Percentiles rank a stretch among this genome's conserved stretches.
phyloP scores from a whole-genome alignment of 2,888 invertebrate species.

The Ceraclea dissimilis region DNA sequence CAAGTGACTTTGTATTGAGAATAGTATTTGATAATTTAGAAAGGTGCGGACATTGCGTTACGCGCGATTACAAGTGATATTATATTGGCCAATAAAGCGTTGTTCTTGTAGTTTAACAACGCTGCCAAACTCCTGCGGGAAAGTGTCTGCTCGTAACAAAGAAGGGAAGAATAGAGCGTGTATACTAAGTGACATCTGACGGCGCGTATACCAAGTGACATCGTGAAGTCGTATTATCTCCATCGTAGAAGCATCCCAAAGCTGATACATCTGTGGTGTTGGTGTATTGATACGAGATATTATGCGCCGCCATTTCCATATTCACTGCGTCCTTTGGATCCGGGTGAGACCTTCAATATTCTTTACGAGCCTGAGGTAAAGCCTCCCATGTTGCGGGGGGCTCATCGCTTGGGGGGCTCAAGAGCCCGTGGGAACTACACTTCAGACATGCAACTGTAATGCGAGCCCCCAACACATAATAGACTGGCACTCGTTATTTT shows the following conservation, averaged over 20 bases:
- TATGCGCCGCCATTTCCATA: conserved; percentile 20
- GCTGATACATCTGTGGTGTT: conserved; percentile 47
- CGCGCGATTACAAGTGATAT: neutral
- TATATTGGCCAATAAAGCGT: conserved; percentile 36
- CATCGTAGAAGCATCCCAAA: conserved; percentile 23
- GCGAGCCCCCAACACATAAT: conserved; percentile 1
- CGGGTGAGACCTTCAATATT: conserved; percentile 9
- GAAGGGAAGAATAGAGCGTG: neutral
- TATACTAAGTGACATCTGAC: conserved; percentile 9
- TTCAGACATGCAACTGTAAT: conserved; percentile 2
- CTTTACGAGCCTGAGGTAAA: conserved; percentile 17
- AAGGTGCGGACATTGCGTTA: neutral
- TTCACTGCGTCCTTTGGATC: neutral
- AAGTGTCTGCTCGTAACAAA: neutral
- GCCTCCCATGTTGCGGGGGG: conserved; percentile 4
- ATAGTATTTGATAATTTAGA: neutral
- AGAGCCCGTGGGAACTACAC: neutral
- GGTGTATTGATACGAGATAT: conserved; percentile 29
- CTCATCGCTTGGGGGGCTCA: neutral
- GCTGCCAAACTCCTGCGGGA: too few relatives aligned
- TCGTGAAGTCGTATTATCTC: conserved; percentile 20
- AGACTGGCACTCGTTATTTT: neutral
- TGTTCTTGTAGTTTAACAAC: conserved; percentile 16
- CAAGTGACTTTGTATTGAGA: neutral
- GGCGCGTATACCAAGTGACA: conserved; percentile 26